Evolutionary conservation across 2,888 invertebrate genomes (phyloP).

Genomic region (Volucella inflata): DNA sequence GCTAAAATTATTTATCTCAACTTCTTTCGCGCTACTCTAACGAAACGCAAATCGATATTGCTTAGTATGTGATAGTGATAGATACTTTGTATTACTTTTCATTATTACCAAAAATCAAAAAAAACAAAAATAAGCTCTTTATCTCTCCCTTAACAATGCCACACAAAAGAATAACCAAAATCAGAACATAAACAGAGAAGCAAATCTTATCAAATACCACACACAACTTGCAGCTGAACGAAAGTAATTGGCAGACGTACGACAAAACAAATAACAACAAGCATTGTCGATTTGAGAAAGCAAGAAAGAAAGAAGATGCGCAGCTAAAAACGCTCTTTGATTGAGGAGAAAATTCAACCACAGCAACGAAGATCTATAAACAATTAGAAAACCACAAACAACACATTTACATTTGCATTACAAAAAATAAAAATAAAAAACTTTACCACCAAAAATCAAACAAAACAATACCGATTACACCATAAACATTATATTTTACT

Average conservation of each 20-base stretch:
- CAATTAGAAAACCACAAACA: constrained; percentile 21
- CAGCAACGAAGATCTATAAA: constrained; percentile 23
- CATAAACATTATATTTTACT: constrained; percentile 64
- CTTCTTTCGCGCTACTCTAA: constrained; percentile 34
- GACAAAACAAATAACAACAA: neutral
- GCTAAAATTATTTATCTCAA: constrained; percentile 51
- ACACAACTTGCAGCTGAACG: neutral
- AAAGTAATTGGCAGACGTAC: neutral
- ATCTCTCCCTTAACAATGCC: neutral
- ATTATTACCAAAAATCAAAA: constrained; percentile 22
- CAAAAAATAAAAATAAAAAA: constrained; percentile 48
- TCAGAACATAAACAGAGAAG: neutral
- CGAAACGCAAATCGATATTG: constrained; percentile 45
- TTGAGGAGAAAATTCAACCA: constrained; percentile 29
- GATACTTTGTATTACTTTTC: constrained; percentile 14
- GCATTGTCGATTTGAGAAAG: constrained; percentile 4
- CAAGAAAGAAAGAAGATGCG: neutral
- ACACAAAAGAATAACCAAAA: neutral
- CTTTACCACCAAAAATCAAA: constrained; percentile 68
- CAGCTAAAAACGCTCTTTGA: constrained; percentile 40
- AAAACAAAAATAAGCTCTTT: constrained; percentile 9
- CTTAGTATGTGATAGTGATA: constrained; percentile 12
- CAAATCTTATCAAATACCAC: constrained; percentile 14
- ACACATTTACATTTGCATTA: constrained; percentile 59
- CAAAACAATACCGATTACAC: constrained; percentile 52